Evolutionary conservation across 2,888 invertebrate genomes (phyloP).

Genomic region (Drosophila birchii): DNA sequence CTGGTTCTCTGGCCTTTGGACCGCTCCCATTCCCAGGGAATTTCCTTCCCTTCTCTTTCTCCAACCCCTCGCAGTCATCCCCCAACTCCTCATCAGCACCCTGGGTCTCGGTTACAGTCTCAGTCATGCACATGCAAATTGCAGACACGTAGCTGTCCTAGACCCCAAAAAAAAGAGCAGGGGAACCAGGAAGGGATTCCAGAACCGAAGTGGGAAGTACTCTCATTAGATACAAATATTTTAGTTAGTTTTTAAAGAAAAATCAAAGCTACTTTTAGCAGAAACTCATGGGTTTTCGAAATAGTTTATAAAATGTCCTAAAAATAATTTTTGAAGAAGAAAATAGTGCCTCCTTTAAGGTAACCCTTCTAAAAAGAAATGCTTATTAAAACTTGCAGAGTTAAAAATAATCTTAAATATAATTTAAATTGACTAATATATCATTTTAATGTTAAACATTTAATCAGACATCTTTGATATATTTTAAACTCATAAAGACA

Average conservation of each 20-base stretch:
- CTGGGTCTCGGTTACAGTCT: slow-evolving; percentile 38
- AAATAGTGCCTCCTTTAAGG: not conserved
- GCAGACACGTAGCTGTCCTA: slow-evolving; percentile 67
- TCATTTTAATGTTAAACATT: not conserved
- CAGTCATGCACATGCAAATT: slow-evolving; percentile 72
- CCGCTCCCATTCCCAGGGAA: slow-evolving; percentile 22
- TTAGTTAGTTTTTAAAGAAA: not conserved
- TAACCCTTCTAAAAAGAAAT: not conserved
- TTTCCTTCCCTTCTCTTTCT: slow-evolving; percentile 4
- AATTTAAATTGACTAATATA: not conserved
- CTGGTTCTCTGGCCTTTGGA: slow-evolving; percentile 10
- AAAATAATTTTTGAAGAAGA: not conserved
- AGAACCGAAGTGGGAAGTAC: slow-evolving; percentile 1
- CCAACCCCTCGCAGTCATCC: not conserved
- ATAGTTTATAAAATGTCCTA: too few relatives aligned
- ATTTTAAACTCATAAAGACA: not conserved
- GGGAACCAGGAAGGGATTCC: not conserved
- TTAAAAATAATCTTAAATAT: not conserved
- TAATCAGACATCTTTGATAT: not conserved
- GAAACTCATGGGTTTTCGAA: too few relatives aligned
- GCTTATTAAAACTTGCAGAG: not conserved
- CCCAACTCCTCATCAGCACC: slow-evolving; percentile 24
- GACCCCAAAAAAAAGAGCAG: slow-evolving; percentile 26
- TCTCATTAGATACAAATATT: not conserved
- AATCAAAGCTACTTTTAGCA: too few relatives aligned